phyloP scores from a whole-genome alignment of 1,140 invertebrate species.

The Cardiocondyla obscurior region DNA sequence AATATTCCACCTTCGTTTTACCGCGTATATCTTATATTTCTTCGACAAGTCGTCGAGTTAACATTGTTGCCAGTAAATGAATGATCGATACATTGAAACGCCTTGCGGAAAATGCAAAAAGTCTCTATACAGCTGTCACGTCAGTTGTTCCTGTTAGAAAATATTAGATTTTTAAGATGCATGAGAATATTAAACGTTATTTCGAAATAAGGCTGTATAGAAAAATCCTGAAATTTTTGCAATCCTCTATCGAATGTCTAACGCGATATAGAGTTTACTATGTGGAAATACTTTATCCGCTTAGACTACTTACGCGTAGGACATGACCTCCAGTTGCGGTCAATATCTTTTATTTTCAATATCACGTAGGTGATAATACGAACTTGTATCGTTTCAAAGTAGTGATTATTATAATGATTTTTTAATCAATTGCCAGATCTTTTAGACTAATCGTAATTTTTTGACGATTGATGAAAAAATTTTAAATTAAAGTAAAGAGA shows the following conservation, averaged over 20 bases:
- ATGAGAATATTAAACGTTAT: too few species aligned
- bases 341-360: constrained; percentile 28
- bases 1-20: neutral
- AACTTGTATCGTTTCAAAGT: neutral
- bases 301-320: constrained; percentile 9
- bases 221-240: neutral
- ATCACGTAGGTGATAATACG: neutral
- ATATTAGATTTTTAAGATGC: neutral
- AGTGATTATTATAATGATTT: neutral
- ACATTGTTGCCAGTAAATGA: constrained; percentile 31
- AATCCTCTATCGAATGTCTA: neutral
- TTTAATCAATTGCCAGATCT: neutral
- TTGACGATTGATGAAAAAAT: neutral
- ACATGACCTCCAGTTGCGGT: constrained; percentile 41
- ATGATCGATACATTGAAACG: constrained; percentile 56
- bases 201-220: neutral
- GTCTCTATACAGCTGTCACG: neutral
- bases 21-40: constrained; percentile 39
- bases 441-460: too few species aligned
- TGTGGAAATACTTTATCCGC: neutral
- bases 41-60: constrained; percentile 14
- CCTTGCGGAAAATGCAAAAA: constrained; percentile 39
- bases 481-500: neutral
- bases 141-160: neutral
- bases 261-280: neutral